Conservation (phyloP, 1,140 invertebrate genomes). For the Halyomorpha halys region DNA sequence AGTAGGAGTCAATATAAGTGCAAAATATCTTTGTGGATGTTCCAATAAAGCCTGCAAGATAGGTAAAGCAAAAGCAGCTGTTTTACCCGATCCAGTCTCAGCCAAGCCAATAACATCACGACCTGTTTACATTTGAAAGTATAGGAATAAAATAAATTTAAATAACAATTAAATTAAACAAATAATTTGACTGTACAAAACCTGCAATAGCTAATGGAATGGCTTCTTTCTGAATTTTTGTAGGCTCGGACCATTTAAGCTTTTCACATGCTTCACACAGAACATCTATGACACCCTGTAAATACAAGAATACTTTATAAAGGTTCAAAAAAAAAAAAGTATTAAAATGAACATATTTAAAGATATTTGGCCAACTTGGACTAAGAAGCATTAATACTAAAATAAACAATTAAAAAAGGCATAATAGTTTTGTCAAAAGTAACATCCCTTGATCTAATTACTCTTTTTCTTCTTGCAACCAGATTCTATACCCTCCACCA, state of each 20-base stretch:
- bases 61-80: constrained; percentile 91
- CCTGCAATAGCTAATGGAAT: constrained; percentile 84
- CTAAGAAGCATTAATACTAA: too few species aligned
- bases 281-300: constrained; percentile 80
- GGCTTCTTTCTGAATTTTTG: constrained; percentile 89
- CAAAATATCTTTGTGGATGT: constrained; percentile 88
- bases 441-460: too few species aligned
- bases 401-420: too few species aligned
- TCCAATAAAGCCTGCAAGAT: constrained; percentile 78
- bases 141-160: not conserved
- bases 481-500: too few species aligned
- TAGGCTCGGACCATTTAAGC: constrained; percentile 87
- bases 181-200: constrained; percentile 26
- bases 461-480: too few species aligned
- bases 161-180: not conserved
- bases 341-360: not conserved
- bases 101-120: constrained; percentile 94
- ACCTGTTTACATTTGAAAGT: constrained; percentile 37
- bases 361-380: too few species aligned
- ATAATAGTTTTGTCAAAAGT: too few species aligned
- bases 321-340: not conserved
- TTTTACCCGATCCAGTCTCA: constrained; percentile 97
- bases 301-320: constrained; percentile 20
- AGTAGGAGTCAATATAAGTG: constrained; percentile 88
- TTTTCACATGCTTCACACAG: constrained; percentile 83